Conservation (phyloP, 2,888 invertebrate genomes). For the Eupithecia abbreviata region DNA sequence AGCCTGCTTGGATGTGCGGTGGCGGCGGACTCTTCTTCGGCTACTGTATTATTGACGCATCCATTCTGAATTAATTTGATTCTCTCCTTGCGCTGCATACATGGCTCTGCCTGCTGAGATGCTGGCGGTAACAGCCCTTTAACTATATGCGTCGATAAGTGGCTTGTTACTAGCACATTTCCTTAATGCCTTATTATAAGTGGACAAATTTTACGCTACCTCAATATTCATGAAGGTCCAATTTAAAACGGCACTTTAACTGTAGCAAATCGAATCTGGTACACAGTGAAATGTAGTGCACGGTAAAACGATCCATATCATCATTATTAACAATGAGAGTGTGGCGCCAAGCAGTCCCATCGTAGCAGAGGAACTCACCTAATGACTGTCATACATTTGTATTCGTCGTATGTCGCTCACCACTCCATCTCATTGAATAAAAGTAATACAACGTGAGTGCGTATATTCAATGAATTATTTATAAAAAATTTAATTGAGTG, state of each 20-base stretch:
- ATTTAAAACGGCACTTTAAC: slow-evolving; percentile 9
- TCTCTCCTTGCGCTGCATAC: slow-evolving; percentile 26
- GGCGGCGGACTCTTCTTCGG: slow-evolving; percentile 48
- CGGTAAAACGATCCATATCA: slow-evolving; percentile 3
- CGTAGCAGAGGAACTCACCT: slow-evolving; percentile 45
- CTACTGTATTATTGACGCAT: slow-evolving; percentile 42
- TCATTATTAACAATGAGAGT: slow-evolving; percentile 30
- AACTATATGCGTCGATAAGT: slow-evolving; percentile 52
- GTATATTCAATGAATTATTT: slow-evolving; percentile 65
- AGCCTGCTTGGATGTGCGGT: slow-evolving; percentile 53
- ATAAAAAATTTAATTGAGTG: slow-evolving; percentile 67
- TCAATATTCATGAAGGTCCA: slow-evolving; percentile 51
- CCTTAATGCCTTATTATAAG: slow-evolving; percentile 66
- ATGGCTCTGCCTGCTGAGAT: slow-evolving; percentile 9
- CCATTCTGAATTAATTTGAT: slow-evolving; percentile 39
- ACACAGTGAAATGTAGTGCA: neutral
- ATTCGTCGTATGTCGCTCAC: slow-evolving; percentile 62
- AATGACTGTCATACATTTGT: slow-evolving; percentile 66
- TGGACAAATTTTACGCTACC: slow-evolving; percentile 62
- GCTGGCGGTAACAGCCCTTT: slow-evolving; percentile 44
- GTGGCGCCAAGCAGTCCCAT: slow-evolving; percentile 70
- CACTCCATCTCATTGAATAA: slow-evolving; percentile 65
- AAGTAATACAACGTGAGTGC: slow-evolving; percentile 57
- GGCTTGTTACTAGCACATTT: slow-evolving; percentile 60
- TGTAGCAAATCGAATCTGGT: slow-evolving; percentile 8